Base-by-base conservation (phyloP, 2,888 invertebrate genomes). In the Conus canariensis region DNA sequence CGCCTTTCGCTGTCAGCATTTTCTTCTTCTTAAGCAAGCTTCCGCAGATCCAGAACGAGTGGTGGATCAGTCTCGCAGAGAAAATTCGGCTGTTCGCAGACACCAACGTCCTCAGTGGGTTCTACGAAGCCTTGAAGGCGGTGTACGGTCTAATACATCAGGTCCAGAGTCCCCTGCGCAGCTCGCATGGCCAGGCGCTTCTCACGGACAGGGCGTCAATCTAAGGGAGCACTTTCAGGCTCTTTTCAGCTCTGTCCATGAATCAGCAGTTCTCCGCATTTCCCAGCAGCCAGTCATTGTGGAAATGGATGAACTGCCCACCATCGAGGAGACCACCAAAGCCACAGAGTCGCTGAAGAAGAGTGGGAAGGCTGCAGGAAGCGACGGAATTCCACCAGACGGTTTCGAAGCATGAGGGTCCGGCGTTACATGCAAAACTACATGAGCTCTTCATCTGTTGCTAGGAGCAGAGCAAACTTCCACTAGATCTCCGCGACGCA, bases 401-500 rank as follows among this genome's bases (percentile, higher is more conserved):
- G 14, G 22, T 74, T 22, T 12, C 22, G 70, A 74, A 74, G 22
- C 22, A 74, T n/a, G 70, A 5, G n/a, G 70, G 14, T 22, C 70
- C 70, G 22, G 70, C 70, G 8, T 74, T n/a, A n/a, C 19, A 8
- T 22, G 22, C 22, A 14, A 74, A 74, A 2, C 22, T 74, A 16
- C 70, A 74, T 74, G 70, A 74, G n/a, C 22, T 74, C 70, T 74
- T 22, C 22, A 19, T 3, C 8, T 5, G 22, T 45, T 74, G 45
- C 83, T 83, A 9, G 16, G 45, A n/a, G 19, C 9, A 83, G 25
- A 30, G 8, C 25, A 83, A 30, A 58, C 83, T 45, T 12, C 83
- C 83, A 19, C 83, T 22, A 30, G 83, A 83, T 30, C 83, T 83
- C 25, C 83, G 45, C 83, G 83, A 83, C n/a, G 83, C 83, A 12